Evolutionary conservation across 2,888 invertebrate species (phyloP), one percentile per base, ranked within the genome.

Genomic region (Latrodectus hesperus): DNA sequence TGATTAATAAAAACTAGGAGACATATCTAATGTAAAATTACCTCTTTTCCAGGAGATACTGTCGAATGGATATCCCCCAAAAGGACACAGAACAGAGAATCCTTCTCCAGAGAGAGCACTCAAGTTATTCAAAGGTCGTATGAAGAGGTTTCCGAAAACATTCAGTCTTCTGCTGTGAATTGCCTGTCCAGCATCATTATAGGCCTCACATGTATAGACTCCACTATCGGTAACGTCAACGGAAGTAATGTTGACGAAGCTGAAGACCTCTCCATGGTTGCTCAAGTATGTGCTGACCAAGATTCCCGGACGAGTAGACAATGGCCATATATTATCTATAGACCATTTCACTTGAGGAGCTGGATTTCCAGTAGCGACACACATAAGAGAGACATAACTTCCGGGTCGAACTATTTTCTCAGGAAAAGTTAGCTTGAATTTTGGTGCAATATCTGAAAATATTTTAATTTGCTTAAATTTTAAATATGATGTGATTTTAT

Each of bases 401-500:
- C 90, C 90, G 0, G 89, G 80, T 49, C 90, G 87, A 11, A 91
- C 82, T 10, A 90, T 90, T 78, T 89, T 87, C 70, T 90, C 90
- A 1, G 86, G 88, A 75, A 91, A 91, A 0, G 90, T 86, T 12
- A 84, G 90, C n/a, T 91, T 88, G 53, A 92, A 90, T 11, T 90
- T 88, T 5, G 93, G 92, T 64, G 91, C 91, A 6, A 92, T 91
- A 77, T 92, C 93, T 93, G 90, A 10, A 90, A 84, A 53, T 83
- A 6, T 38, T 38, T 38, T 6, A 38, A 38, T 38, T 38, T 38
- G 4, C 38, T 4, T 38, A 3, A 4, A 38, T 38, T 38, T 38
- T 38, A 38, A 38, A 38, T n/a, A 38, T 38, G 1, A 38, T 3
- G 2, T 22, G 22, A 38, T 6, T 38, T 38, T 38, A 38, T 38